Percentiles rank a stretch among this genome's conserved stretches.
phyloP scores from a whole-genome alignment of 2,797 vertebrate species.

The Capromys pilorides region DNA sequence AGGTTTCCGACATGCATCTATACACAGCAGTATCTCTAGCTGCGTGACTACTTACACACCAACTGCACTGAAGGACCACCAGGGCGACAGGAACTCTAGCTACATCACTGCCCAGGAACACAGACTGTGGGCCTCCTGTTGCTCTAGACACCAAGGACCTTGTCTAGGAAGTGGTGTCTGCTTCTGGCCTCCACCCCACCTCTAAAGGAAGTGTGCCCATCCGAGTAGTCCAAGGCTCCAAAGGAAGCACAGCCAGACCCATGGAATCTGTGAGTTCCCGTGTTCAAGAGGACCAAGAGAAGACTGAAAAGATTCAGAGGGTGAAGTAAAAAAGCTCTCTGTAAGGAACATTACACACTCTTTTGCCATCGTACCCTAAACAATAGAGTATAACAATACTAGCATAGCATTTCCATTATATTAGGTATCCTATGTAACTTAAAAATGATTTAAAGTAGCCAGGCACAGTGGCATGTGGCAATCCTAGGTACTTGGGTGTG shows the following conservation, averaged over 20 bases:
- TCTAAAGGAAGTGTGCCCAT: not conserved
- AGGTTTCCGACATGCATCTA: not conserved
- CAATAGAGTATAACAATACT: not conserved
- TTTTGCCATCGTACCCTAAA: not conserved
- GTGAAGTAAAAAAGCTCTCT: not conserved
- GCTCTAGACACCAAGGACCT: conserved; percentile 3
- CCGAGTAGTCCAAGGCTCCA: not conserved
- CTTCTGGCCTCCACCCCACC: conserved; percentile 12
- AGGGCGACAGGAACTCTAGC: not conserved
- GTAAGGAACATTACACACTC: not conserved
- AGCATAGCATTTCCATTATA: not conserved
- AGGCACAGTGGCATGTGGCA: not conserved
- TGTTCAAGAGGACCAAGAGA: not conserved
- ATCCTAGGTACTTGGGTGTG: not conserved
- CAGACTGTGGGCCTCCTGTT: not conserved
- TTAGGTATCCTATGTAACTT: not conserved
- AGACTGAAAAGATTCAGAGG: not conserved
- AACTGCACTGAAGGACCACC: not conserved
- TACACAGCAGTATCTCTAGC: not conserved
- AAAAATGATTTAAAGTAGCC: not conserved
- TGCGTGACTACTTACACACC: not conserved
- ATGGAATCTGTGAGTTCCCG: not conserved
- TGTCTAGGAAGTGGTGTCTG: not conserved
- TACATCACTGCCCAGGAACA: not conserved
- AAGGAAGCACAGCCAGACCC: not conserved